These are phyloP conservation scores for Chlorodrepanis virens DNA, from an alignment of 2,113 vertebrate genomes.

Conservation along the genomic window DNA sequence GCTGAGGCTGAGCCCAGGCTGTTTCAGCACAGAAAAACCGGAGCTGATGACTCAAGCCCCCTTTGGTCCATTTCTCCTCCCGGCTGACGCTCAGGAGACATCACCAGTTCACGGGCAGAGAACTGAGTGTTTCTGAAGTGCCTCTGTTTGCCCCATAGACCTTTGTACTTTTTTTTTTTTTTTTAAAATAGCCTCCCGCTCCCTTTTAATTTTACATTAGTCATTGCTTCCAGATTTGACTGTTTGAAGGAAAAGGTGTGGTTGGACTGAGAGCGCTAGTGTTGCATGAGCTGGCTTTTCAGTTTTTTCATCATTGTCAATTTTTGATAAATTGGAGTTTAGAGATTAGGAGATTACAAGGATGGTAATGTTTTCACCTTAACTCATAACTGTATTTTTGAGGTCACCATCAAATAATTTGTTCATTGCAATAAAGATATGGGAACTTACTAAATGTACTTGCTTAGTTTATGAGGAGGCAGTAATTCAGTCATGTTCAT, in stretches of 20 bases:
- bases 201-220: neutral
- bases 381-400: neutral
- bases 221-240: neutral
- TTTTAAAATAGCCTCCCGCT: neutral
- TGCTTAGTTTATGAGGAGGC: neutral
- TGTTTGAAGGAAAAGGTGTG: constrained; percentile 43
- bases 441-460: neutral
- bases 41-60: neutral
- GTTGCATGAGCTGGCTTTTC: neutral
- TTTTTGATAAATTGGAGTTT: neutral
- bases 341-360: neutral
- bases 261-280: neutral
- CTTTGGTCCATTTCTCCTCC: neutral
- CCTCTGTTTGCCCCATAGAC: neutral
- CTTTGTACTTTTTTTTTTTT: neutral
- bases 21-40: neutral
- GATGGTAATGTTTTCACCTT: neutral
- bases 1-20: rapidly evolving
- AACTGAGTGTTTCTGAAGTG: neutral
- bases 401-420: neutral
- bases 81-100: neutral
- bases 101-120: neutral
- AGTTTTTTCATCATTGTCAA: neutral
- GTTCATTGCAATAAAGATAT: neutral
- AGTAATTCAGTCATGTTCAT: neutral